Evolutionary conservation across 2,797 vertebrate genomes (phyloP).

Genomic region (Pelochelys cantorii): DNA sequence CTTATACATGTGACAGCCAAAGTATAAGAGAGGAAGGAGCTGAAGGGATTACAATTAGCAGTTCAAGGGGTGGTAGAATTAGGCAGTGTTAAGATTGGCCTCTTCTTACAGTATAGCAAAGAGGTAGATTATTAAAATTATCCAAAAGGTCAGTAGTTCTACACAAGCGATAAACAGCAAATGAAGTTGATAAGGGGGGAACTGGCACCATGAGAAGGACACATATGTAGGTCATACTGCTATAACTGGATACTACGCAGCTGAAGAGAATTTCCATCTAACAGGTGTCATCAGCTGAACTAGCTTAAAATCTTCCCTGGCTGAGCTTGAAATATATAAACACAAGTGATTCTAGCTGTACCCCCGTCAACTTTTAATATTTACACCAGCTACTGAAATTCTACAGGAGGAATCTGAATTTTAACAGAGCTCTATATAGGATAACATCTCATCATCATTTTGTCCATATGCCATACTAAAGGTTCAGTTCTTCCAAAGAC

Average conservation of each 20-base stretch:
- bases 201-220: neutral
- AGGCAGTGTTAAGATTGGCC: neutral
- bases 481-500: neutral
- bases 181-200: neutral
- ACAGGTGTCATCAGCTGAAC: neutral
- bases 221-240: neutral
- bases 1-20: neutral
- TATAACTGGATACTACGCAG: neutral
- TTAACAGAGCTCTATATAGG: neutral
- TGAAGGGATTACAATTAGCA: neutral
- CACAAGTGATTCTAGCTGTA: neutral
- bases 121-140: neutral
- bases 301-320: neutral
- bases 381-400: neutral
- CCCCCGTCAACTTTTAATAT: neutral
- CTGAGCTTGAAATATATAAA: neutral
- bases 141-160: neutral
- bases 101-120: rapidly evolving
- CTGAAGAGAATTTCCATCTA: neutral
- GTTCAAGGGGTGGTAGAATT: neutral
- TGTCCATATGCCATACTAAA: neutral
- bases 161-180: rapidly evolving
- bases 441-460: neutral
- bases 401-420: rapidly evolving
- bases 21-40: neutral